Evolutionary conservation across 1,140 invertebrate genomes (phyloP).

Genomic region (Prorops nasuta): DNA sequence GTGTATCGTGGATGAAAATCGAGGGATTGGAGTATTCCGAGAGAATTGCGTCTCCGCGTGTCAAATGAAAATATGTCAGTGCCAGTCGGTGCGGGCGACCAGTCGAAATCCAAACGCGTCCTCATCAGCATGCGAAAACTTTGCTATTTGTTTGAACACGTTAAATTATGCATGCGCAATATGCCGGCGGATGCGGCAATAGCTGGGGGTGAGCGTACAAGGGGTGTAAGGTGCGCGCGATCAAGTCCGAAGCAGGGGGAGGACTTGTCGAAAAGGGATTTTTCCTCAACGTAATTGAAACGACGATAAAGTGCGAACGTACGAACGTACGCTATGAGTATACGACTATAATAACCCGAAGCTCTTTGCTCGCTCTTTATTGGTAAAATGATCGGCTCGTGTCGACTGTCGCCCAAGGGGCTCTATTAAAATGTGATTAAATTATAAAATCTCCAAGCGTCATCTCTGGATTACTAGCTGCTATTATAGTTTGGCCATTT

Average conservation of each 20-base stretch:
- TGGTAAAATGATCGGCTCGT: conserved; percentile 11
- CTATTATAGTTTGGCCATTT: too few relatives aligned
- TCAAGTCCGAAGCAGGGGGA: conserved; percentile 5
- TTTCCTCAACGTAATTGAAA: conserved; percentile 38
- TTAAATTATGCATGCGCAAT: conserved; percentile 58
- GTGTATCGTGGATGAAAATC: too few relatives aligned
- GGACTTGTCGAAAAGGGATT: not conserved
- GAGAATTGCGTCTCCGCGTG: too few relatives aligned
- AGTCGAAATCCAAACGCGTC: conserved; percentile 40
- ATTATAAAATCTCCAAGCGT: conserved; percentile 30
- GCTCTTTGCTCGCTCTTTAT: conserved; percentile 29
- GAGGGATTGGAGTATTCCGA: too few relatives aligned
- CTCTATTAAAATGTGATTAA: conserved; percentile 18
- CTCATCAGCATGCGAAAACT: conserved; percentile 54
- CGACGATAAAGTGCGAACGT: conserved; percentile 45
- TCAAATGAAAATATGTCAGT: conserved; percentile 52
- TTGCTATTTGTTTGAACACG: conserved; percentile 55
- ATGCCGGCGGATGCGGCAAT: conserved; percentile 35
- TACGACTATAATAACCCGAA: conserved; percentile 29
- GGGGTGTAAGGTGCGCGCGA: conserved; percentile 10
- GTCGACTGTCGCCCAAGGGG: conserved; percentile 24
- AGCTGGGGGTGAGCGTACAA: conserved; percentile 1
- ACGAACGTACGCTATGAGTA: conserved; percentile 36
- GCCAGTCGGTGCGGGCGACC: conserved; percentile 36
- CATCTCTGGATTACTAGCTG: too few relatives aligned